These are phyloP conservation scores for Microtus richardsoni DNA, from an alignment of 2,113 vertebrate genomes.

Conservation along the genomic window DNA sequence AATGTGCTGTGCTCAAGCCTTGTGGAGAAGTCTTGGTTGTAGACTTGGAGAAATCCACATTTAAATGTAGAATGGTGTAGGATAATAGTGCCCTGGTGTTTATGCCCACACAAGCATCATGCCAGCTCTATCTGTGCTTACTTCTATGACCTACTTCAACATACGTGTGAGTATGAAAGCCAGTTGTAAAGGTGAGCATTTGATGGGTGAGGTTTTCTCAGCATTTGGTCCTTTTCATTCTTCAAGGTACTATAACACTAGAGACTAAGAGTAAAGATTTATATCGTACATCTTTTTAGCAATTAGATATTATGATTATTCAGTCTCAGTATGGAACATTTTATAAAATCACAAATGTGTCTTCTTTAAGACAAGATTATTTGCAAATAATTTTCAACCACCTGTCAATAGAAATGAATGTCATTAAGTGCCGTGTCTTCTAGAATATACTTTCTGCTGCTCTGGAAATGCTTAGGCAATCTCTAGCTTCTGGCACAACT, in stretches of 20 bases:
- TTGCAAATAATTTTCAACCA: neutral
- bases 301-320: neutral
- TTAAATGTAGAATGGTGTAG: neutral
- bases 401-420: neutral
- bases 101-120: neutral
- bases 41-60: too few species aligned
- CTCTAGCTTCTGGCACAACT: neutral
- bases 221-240: constrained; percentile 20
- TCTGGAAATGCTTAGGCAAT: neutral
- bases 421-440: neutral
- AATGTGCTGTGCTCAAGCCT: neutral
- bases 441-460: neutral
- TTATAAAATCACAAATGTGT: constrained; percentile 3
- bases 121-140: neutral
- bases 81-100: neutral
- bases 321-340: neutral
- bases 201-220: neutral
- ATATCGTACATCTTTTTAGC: neutral
- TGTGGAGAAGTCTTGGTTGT: neutral
- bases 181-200: neutral
- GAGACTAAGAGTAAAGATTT: neutral
- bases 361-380: neutral
- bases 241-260: neutral
- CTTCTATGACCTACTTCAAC: neutral
- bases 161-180: neutral